Conservation (phyloP, 2,888 invertebrate genomes). For the Metacarcinus magister region DNA sequence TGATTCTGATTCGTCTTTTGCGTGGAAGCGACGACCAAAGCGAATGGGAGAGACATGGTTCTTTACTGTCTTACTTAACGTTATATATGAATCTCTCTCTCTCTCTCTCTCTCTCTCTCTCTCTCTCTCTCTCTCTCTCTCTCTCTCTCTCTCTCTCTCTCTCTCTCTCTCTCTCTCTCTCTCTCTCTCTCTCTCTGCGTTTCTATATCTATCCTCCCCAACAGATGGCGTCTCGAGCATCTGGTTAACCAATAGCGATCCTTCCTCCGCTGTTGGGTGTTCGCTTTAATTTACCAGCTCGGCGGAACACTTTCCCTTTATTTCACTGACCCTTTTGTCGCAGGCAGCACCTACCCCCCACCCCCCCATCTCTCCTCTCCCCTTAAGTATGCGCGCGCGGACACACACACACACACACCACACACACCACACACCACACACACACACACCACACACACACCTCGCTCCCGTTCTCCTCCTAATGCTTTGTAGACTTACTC, state of each 20-base stretch:
- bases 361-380: background rate
- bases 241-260: background rate
- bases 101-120: conserved; percentile 56
- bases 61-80: background rate
- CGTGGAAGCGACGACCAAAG: background rate
- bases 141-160: conserved; percentile 43
- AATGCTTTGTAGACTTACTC: background rate
- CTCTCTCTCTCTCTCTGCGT: conserved; percentile 39
- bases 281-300: background rate
- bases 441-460: conserved; percentile 48
- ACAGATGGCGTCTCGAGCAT: background rate
- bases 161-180: conserved; percentile 56
- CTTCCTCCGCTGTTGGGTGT: background rate
- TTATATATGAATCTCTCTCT: conserved; percentile 16
- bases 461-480: background rate
- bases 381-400: background rate
- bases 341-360: background rate
- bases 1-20: background rate
- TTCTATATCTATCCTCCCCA: background rate
- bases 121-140: conserved; percentile 49
- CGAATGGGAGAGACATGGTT: background rate
- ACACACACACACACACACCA: conserved; percentile 4
- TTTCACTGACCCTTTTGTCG: conserved; percentile 1
- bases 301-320: background rate
- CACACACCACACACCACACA: conserved; percentile 14